Evolutionary conservation across 2,888 invertebrate genomes (phyloP).

Genomic region (Archips xylosteana): DNA sequence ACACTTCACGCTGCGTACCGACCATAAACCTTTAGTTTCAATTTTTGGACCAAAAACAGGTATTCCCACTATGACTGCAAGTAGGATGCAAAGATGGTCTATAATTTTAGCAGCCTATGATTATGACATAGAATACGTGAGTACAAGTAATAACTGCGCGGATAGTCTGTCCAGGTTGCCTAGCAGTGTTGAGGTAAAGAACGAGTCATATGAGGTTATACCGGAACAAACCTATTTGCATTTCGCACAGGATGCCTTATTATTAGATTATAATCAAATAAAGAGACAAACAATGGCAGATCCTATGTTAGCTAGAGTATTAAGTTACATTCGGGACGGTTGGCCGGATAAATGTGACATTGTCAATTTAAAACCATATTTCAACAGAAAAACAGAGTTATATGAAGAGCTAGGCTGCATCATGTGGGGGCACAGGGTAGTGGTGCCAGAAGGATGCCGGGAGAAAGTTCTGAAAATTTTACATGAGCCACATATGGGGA

Average conservation of each 20-base stretch:
- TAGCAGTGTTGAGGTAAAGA: too few species aligned
- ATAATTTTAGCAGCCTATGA: conserved; percentile 14
- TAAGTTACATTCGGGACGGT: conserved; percentile 43
- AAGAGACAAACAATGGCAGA: conserved; percentile 36
- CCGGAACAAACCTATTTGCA: conserved; percentile 44
- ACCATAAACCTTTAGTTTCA: conserved; percentile 19
- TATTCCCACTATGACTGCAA: conserved; percentile 13
- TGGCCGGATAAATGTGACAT: conserved; percentile 44
- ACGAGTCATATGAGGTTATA: not conserved
- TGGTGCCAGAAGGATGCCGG: not conserved
- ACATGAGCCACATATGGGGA: too few species aligned
- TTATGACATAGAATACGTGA: conserved; percentile 24
- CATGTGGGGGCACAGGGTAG: conserved; percentile 44
- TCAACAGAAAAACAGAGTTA: conserved; percentile 27
- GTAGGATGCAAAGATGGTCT: conserved; percentile 33
- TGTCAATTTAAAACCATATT: conserved; percentile 44
- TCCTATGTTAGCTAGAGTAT: conserved; percentile 41
- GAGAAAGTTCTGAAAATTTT: too few species aligned
- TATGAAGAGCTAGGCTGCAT: conserved; percentile 40
- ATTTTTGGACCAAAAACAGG: conserved; percentile 17
- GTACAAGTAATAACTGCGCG: too few species aligned
- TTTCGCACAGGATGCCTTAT: conserved; percentile 39
- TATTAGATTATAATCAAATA: conserved; percentile 39
- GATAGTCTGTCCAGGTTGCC: not conserved
- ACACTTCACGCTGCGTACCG: conserved; percentile 3